phyloP scores from a whole-genome alignment of 2,113 vertebrate species.

The Cacatua alba region DNA sequence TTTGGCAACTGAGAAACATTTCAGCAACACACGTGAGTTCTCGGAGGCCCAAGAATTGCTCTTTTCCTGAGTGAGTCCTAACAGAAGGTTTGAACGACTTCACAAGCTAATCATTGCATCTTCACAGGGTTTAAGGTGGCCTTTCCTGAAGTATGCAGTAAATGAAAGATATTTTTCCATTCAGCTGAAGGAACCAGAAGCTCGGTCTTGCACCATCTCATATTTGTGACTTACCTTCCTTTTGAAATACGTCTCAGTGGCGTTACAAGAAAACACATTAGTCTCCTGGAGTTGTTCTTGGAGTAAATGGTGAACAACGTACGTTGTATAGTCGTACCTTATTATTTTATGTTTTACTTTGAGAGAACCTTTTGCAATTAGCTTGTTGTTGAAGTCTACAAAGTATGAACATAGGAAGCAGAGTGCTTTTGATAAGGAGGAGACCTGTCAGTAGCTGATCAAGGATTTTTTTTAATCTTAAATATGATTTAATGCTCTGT shows the following conservation, averaged over 20 bases:
- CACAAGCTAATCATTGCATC: background rate
- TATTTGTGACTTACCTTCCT: background rate
- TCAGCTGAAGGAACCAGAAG: background rate
- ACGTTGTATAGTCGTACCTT: background rate
- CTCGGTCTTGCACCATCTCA: background rate
- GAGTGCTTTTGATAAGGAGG: background rate
- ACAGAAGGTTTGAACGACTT: fast-evolving
- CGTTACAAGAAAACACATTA: background rate
- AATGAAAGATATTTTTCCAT: background rate
- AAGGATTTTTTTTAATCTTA: background rate
- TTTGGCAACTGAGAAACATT: background rate
- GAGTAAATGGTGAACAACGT: background rate
- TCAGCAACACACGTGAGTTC: background rate
- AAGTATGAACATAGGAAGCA: background rate
- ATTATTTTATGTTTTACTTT: background rate
- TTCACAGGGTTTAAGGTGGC: background rate
- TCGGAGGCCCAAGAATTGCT: background rate
- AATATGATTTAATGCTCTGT: constrained; percentile 54
- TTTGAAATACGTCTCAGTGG: background rate
- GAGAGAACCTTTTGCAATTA: background rate
- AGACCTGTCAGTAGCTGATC: background rate
- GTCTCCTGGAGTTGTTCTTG: background rate
- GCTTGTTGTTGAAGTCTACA: background rate
- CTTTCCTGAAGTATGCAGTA: background rate
- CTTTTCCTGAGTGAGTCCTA: background rate